Base-by-base conservation (phyloP, 1,140 invertebrate species). In the Reticulitermes speratus region DNA sequence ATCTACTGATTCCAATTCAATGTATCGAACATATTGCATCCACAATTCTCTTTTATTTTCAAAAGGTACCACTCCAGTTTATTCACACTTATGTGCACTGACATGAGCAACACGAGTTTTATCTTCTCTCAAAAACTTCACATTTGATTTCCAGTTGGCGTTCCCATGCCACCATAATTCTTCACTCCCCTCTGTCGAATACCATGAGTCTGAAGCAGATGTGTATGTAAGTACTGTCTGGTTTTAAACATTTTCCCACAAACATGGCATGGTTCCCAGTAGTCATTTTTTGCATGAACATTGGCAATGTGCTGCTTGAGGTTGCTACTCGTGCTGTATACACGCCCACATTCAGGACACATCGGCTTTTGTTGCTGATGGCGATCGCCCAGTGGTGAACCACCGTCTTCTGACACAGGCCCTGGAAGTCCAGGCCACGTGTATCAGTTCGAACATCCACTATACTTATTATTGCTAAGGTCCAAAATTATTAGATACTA, bases 221-320 rank as follows among this genome's bases (percentile, higher is more conserved):
- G 94, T 90, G 95, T 95, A 90, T 94, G 93, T 87, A 95, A 92
- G 89, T 95, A 95, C 90, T 95, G 94, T 90, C 94, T 94, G 84
- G 94, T 95, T 90, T 95, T 94, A 91, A 95, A 95, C 88, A 92
- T 92, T 89, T 94, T 94, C 89, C 89, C 92, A 91, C 94, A 95
- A 86, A 94, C 91, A 88, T 93, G 91, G 90, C 94, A 95, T 85
- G 92, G 91, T 89, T 94, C 93, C 88, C 94, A 93, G 88, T 93
- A 92, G 85, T 93, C 94, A 88, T 93, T 94, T 86, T 94, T 93
- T 84, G 94, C 94, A 91, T 95, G 95, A 88, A 95, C 94, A 91
- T 95, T 95, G 87, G 94, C 93, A 88, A 95, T 94, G 91, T 96
- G 95, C 90, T 96, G 95, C 90, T 94, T 95, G 82, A 95, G 91